Percentiles rank a stretch among this genome's conserved stretches.
Conservation (phyloP, 2,888 invertebrate genomes). For the Drosophila infuscata region DNA sequence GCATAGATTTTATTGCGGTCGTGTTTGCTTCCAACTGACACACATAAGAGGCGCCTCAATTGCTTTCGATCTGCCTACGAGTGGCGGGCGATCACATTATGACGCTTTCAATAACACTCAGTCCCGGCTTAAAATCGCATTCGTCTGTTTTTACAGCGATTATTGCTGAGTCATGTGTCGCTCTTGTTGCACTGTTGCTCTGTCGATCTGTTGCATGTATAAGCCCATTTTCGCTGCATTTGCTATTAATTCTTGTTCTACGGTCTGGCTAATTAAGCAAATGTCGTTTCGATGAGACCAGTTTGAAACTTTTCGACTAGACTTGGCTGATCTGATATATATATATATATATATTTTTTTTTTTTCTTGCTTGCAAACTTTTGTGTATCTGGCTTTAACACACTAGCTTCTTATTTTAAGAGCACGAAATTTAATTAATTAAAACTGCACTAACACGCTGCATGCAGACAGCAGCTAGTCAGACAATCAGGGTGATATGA, state of each 20-base stretch:
- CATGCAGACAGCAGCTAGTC: constrained; percentile 29
- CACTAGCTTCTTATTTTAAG: constrained; percentile 68
- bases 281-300: constrained; percentile 21
- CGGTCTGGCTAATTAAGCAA: constrained; percentile 32
- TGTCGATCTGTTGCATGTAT: constrained; percentile 23
- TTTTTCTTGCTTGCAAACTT: background rate
- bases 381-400: constrained; percentile 21
- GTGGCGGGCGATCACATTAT: constrained; percentile 23
- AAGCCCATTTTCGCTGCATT: constrained; percentile 37
- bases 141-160: background rate
- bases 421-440: constrained; percentile 78
- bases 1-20: constrained; percentile 22
- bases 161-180: constrained; percentile 24
- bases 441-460: constrained; percentile 58
- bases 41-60: constrained; percentile 36
- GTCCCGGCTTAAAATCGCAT: background rate
- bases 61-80: constrained; percentile 36
- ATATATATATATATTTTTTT: background rate
- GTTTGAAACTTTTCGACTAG: constrained; percentile 15
- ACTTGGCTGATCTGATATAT: background rate
- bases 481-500: constrained; percentile 7
- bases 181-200: constrained; percentile 5
- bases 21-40: constrained; percentile 46
- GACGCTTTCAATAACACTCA: constrained; percentile 44
- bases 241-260: background rate